A percentile compares a stretch with the other conserved stretches of the same genome.
phyloP scores from a whole-genome alignment of 2,797 vertebrate genomes.

The Anas bahamensis region DNA sequence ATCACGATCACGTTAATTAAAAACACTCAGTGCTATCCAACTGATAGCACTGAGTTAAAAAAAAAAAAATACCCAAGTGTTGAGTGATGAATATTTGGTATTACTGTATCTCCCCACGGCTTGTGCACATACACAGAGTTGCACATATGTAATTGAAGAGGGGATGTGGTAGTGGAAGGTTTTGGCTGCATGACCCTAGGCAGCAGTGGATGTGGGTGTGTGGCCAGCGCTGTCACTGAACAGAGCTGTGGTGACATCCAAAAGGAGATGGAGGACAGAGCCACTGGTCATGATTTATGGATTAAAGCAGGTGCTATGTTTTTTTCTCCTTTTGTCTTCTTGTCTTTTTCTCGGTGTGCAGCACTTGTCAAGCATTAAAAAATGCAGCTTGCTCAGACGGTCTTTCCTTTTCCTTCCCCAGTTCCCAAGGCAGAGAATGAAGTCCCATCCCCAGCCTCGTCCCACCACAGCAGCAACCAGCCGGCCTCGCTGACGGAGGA shows the following conservation, averaged over 20 bases:
- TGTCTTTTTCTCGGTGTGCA: not conserved
- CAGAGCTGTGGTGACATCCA: not conserved
- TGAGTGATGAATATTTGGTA: not conserved
- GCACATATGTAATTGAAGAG: not conserved
- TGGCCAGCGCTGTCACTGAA: not conserved
- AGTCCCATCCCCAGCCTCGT: slow-evolving; percentile 93
- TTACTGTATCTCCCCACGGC: not conserved
- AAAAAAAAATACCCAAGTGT: not conserved
- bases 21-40: not conserved
- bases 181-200: accelerated
- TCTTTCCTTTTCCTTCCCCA: slow-evolving; percentile 16
- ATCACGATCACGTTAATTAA: not conserved
- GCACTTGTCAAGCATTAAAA: not conserved
- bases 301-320: not conserved
- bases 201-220: not conserved
- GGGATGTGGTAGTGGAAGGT: not conserved
- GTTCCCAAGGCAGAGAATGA: slow-evolving; percentile 92
- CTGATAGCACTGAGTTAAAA: not conserved
- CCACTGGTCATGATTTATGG: not conserved
- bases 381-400: accelerated
- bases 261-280: not conserved
- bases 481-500: slow-evolving; percentile 94
- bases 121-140: accelerated
- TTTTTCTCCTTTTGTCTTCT: no score
- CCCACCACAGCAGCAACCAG: slow-evolving; percentile 97